These are phyloP conservation scores for Platerodrilus igneus DNA, from an alignment of 2,888 invertebrate species.

Conservation along the genomic window DNA sequence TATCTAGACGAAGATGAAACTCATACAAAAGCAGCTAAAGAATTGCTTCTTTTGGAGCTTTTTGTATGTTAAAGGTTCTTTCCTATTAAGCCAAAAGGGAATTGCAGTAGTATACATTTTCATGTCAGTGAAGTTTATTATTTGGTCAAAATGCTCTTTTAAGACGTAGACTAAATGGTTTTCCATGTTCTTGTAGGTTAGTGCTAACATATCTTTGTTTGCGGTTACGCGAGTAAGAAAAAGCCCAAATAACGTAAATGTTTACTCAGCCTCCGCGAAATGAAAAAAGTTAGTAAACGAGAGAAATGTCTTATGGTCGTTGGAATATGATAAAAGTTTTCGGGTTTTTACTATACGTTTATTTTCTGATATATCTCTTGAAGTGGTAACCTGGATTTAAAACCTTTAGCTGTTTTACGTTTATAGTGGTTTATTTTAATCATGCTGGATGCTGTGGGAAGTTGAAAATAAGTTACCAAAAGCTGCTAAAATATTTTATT, in stretches of 20 bases:
- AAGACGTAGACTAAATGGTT: conserved; percentile 31
- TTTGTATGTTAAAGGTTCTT: conserved; percentile 10
- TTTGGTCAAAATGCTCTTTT: conserved; percentile 25
- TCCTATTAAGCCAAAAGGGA: conserved; percentile 15
- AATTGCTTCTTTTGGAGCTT: conserved; percentile 6
- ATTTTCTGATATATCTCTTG: too few relatives aligned
- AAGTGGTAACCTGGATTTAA: too few relatives aligned
- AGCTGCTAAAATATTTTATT: too few relatives aligned
- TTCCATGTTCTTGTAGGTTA: conserved; percentile 35
- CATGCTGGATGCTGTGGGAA: too few relatives aligned
- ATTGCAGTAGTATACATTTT: conserved; percentile 18
- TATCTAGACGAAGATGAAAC: too few relatives aligned
- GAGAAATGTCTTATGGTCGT: conserved; percentile 27
- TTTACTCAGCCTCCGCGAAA: conserved; percentile 27
- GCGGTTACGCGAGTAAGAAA: conserved; percentile 31
- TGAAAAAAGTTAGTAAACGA: conserved; percentile 28
- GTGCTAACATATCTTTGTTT: conserved; percentile 36
- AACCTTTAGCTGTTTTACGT: too few relatives aligned
- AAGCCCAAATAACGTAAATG: conserved; percentile 30
- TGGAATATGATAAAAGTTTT: conserved; percentile 30
- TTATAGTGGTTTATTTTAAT: too few relatives aligned
- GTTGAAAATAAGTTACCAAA: too few relatives aligned
- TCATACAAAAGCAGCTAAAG: too few relatives aligned
- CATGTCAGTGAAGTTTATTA: conserved; percentile 24
- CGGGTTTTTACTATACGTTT: conserved; percentile 22